Percentiles rank a stretch among this genome's conserved stretches.
These are phyloP conservation scores for Euura saliciscinereae DNA, from an alignment of 1,140 invertebrate species.

Conservation along the genomic window DNA sequence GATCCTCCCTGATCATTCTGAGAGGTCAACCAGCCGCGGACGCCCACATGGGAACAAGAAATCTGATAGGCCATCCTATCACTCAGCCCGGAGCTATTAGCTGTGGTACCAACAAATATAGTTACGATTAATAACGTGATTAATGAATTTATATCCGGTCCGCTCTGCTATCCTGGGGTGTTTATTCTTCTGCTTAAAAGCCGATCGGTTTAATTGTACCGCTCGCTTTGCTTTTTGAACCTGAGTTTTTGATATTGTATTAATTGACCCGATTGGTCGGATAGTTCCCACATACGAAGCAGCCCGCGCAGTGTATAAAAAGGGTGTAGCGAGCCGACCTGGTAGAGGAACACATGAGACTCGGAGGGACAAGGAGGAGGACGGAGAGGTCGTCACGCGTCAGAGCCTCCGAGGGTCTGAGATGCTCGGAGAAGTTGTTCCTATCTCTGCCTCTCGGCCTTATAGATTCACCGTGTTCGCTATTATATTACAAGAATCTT, in stretches of 20 bases:
- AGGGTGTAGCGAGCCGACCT: conserved; percentile 3
- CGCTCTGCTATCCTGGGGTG: not conserved
- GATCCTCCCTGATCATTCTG: conserved; percentile 41
- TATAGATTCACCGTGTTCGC: not conserved
- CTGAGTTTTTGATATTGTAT: too few relatives aligned
- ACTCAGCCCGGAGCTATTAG: not conserved
- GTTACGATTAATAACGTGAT: conserved; percentile 5
- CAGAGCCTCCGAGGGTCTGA: conserved; percentile 1
- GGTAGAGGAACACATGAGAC: not conserved
- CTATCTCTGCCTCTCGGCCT: not conserved
- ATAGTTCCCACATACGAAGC: too few relatives aligned
- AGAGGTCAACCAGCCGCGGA: conserved; percentile 36
- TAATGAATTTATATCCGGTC: not conserved
- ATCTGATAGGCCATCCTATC: conserved; percentile 7
- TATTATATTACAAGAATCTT: not conserved
- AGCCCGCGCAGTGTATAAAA: not conserved
- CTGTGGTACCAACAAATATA: not conserved
- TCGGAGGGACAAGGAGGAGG: conserved; percentile 3
- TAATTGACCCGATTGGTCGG: too few relatives aligned
- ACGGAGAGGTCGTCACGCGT: conserved; percentile 6
- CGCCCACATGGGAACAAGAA: conserved; percentile 42
- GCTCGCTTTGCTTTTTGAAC: not conserved
- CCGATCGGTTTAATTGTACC: not conserved
- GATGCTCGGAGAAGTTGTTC: not conserved
- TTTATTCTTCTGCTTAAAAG: too few relatives aligned